phyloP scores from a whole-genome alignment of 2,797 vertebrate species.

The Pipistrellus kuhlii region DNA sequence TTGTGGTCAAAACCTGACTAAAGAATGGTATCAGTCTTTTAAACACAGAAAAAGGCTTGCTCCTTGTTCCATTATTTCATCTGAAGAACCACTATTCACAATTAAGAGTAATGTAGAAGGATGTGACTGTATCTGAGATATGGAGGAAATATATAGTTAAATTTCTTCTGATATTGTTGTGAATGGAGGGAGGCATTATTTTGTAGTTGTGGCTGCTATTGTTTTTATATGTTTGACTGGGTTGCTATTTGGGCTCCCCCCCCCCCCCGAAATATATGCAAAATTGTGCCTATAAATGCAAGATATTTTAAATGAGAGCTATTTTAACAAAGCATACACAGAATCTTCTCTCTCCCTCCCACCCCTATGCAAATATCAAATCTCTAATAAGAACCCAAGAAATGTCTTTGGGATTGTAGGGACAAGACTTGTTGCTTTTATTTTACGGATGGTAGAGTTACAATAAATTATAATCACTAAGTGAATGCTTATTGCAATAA shows the following conservation, averaged over 20 bases:
- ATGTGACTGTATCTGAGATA: not conserved
- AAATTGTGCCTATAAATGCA: not conserved
- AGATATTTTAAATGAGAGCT: not conserved
- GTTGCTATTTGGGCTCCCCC: not conserved
- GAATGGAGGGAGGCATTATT: not conserved
- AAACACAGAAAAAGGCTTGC: not conserved
- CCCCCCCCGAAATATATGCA: not conserved
- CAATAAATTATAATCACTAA: not conserved
- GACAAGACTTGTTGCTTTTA: not conserved
- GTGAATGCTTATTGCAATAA: not conserved
- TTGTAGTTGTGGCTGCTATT: not conserved
- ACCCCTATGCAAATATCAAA: not conserved
- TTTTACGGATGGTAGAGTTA: not conserved
- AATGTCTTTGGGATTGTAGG: not conserved
- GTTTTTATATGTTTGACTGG: constrained; percentile 15
- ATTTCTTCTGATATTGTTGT: not conserved
- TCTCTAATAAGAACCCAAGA: constrained; percentile 19
- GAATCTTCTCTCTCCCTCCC: not conserved
- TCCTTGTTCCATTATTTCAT: not conserved
- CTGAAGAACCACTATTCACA: not conserved
- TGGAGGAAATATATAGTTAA: not conserved
- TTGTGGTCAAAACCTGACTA: constrained; percentile 52
- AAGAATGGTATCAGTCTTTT: constrained; percentile 57
- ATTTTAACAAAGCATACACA: constrained; percentile 25
- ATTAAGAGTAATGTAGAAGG: not conserved